Conservation (phyloP, 2,888 invertebrate genomes). For the Diaperis boleti region DNA sequence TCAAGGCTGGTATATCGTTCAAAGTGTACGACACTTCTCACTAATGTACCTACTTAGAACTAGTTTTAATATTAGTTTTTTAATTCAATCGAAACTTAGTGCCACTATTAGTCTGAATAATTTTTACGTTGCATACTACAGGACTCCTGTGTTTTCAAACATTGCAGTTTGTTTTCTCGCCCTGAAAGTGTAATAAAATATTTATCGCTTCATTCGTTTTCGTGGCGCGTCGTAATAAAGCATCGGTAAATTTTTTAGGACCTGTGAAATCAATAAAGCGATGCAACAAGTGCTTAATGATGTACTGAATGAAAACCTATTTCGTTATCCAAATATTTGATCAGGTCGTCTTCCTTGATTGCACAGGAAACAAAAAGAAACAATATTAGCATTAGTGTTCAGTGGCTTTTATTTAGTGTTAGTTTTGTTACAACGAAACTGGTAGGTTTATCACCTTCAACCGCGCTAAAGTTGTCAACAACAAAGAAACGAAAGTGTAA, state of each 20-base stretch:
- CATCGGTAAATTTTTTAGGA: slow-evolving; percentile 26
- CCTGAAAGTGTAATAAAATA: slow-evolving; percentile 8
- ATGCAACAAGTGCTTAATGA: slow-evolving; percentile 45
- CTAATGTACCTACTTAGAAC: too few species aligned
- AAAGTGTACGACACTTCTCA: too few species aligned
- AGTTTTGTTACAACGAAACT: slow-evolving; percentile 20
- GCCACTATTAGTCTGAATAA: too few species aligned
- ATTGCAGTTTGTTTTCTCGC: slow-evolving; percentile 1
- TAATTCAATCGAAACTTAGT: too few species aligned
- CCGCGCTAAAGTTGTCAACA: slow-evolving; percentile 4
- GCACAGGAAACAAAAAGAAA: slow-evolving; percentile 37
- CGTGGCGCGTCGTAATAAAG: slow-evolving; percentile 17
- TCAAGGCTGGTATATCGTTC: too few species aligned
- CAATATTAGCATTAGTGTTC: slow-evolving; percentile 37
- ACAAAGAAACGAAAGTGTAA: neutral
- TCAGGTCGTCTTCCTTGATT: slow-evolving; percentile 33
- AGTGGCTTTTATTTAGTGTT: slow-evolving; percentile 3
- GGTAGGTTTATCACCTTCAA: neutral
- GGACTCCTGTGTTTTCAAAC: neutral
- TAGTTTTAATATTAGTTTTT: too few species aligned
- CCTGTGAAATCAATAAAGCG: slow-evolving; percentile 34
- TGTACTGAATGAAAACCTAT: slow-evolving; percentile 37
- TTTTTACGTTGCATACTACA: too few species aligned
- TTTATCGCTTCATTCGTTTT: slow-evolving; percentile 12
- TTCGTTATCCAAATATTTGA: slow-evolving; percentile 39